A percentile compares a stretch with the other conserved stretches of the same genome.
These are phyloP conservation scores for Protobothrops mucrosquamatus DNA, from an alignment of 2,113 vertebrate genomes.

Conservation along the genomic window DNA sequence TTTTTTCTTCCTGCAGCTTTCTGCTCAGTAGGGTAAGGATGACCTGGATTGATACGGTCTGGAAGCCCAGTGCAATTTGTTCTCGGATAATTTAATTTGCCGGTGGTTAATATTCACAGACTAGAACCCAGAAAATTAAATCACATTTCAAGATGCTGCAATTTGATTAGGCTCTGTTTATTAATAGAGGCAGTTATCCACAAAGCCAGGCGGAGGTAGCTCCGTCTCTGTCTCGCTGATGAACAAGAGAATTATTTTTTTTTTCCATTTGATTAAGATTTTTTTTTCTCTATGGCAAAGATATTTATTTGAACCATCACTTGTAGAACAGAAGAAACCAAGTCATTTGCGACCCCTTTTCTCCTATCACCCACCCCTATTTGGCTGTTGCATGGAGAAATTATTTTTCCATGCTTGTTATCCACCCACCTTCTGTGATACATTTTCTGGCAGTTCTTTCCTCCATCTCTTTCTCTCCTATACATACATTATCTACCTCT, in stretches of 20 bases:
- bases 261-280: conserved; percentile 11
- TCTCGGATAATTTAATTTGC: conserved; percentile 58
- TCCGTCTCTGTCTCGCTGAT: conserved; percentile 30
- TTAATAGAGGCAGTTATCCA: conserved; percentile 42
- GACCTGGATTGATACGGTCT: conserved; percentile 38
- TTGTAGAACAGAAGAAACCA: neutral
- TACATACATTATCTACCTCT: neutral
- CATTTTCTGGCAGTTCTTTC: neutral
- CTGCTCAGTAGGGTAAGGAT: conserved; percentile 41
- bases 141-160: conserved; percentile 56
- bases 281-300: neutral
- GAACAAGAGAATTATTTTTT: neutral
- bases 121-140: conserved; percentile 57
- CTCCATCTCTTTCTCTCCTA: neutral
- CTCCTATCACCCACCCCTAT: neutral
- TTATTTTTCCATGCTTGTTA: neutral
- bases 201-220: conserved; percentile 28
- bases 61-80: conserved; percentile 50
- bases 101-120: conserved; percentile 53
- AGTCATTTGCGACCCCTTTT: neutral
- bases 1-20: conserved; percentile 26
- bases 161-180: conserved; percentile 56
- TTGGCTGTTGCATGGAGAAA: neutral
- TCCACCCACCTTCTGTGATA: neutral
- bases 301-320: neutral